Evolutionary conservation across 2,888 invertebrate genomes (phyloP), one percentile per base, ranked within the genome.

Genomic region (Chalcis sispes): DNA sequence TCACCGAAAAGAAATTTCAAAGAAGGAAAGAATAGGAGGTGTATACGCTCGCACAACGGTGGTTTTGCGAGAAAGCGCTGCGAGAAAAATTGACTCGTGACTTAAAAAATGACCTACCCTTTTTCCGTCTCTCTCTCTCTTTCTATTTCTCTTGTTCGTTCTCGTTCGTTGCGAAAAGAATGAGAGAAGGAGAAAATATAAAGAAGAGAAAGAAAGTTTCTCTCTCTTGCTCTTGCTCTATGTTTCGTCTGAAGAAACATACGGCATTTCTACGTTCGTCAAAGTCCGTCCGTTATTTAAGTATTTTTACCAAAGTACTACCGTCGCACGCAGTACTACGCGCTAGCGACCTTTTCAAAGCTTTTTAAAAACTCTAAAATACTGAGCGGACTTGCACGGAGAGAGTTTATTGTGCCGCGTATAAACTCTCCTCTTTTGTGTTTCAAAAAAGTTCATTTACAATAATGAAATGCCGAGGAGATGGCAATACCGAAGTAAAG

Each of bases 21-120:
- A 66, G 54, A 46, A 29, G 48, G 15, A 8, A 15, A 61, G 15
- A 23, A 42, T 1, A 42, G n/a, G 40, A 48, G 18, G 48, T 48
- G 10, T 48, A 4, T 7, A 36, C 4, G 50, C n/a, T 8, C 58
- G 56, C 23, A 25, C 2, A 5, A 15, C 20, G 1, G 32, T 36
- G 18, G 25, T 25, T 54, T 54, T 54, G 10, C 3, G 23, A 36
- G 48, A 59, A 70, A 59, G 18, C 23, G 46, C 36, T 4, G 23
- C n/a, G 20, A 7, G 36, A 67, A 62, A 69, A 74, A 74, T 74
- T 67, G 74, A 62, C 74, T 69, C 62, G 69, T 62, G 52, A 69
- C 67, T 62, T 67, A 52, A 46, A 67, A 73, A 72, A 61, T 18
- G 1, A 0, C 23, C 23, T 23, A 52, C 36, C 36, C 20, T 59